Evolutionary conservation across 92 coral and sea anemone species (phyloP).

Genomic region (Palythoa grandis): DNA sequence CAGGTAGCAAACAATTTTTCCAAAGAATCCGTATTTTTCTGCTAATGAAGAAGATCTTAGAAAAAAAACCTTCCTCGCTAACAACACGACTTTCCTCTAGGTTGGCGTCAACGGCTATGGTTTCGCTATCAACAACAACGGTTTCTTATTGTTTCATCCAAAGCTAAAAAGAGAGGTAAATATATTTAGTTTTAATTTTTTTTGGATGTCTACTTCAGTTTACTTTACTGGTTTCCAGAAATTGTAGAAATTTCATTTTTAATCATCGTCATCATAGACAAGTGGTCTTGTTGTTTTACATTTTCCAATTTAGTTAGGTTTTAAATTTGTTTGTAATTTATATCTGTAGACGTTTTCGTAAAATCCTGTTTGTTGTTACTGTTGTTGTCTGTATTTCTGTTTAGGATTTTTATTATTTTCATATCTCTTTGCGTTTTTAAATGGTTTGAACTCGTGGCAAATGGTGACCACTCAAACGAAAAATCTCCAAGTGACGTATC

Average conservation of each 20-base stretch:
- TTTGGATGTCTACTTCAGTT: no score
- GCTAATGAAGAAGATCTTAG: no score
- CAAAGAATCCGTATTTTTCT: no score
- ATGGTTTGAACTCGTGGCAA: constrained; percentile 16
- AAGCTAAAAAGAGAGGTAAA: constrained; percentile 70
- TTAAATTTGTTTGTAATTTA: no score
- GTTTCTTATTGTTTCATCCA: constrained; percentile 92
- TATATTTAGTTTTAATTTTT: background rate
- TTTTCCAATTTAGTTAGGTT: background rate
- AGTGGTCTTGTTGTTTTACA: background rate
- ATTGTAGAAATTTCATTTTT: no score
- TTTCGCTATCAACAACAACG: constrained; percentile 94
- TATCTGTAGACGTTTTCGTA: background rate
- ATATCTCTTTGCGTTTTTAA: constrained; percentile 1
- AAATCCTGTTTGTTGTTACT: background rate
- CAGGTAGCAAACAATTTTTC: no score
- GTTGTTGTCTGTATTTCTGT: background rate
- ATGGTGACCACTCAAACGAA: background rate
- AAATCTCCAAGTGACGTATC: constrained; percentile 7
- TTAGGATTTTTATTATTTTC: background rate
- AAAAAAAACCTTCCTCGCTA: no score
- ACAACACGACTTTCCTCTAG: constrained; percentile 44
- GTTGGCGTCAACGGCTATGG: constrained; percentile 94
- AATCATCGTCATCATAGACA: no score
- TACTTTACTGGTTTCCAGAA: no score